phyloP scores from a whole-genome alignment of 2,888 invertebrate genomes.

The Macroteleia sp. region DNA sequence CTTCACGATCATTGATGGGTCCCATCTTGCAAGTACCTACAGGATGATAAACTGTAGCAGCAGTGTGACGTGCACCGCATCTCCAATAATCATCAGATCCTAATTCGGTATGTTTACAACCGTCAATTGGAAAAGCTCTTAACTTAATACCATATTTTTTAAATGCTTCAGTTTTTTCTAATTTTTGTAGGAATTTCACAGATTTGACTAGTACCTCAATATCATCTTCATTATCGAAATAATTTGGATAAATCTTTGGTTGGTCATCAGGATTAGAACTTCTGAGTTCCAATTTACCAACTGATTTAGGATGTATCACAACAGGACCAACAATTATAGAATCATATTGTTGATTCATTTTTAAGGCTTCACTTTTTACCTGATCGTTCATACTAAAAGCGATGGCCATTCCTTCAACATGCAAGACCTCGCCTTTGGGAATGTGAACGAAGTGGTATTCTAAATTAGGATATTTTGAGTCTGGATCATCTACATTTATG shows the following conservation, averaged over 20 bases:
- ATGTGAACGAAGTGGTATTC: constrained; percentile 50
- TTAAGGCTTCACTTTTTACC: constrained; percentile 68
- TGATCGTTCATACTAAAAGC: constrained; percentile 65
- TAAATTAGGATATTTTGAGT: constrained; percentile 86
- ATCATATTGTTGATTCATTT: constrained; percentile 72
- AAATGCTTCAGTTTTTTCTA: constrained; percentile 72
- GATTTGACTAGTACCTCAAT: constrained; percentile 77
- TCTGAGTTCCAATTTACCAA: constrained; percentile 84
- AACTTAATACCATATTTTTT: constrained; percentile 67
- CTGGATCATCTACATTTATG: constrained; percentile 84
- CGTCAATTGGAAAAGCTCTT: constrained; percentile 69
- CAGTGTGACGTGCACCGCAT: constrained; percentile 85
- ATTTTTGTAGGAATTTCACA: constrained; percentile 71
- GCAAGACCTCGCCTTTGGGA: constrained; percentile 21
- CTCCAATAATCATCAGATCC: constrained; percentile 82
- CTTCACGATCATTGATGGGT: constrained; percentile 81
- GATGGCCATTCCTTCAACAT: constrained; percentile 11
- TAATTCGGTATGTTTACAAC: constrained; percentile 70
- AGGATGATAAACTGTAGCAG: constrained; percentile 87
- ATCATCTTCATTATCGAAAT: constrained; percentile 84
- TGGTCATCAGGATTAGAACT: constrained; percentile 85
- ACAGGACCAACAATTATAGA: constrained; percentile 67
- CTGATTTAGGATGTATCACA: constrained; percentile 84
- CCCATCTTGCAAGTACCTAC: constrained; percentile 88
- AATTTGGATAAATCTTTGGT: constrained; percentile 85